Percentiles rank a stretch among this genome's conserved stretches.
Conservation (phyloP, 2,888 invertebrate species). For the Cataglyphis altisquamis region DNA sequence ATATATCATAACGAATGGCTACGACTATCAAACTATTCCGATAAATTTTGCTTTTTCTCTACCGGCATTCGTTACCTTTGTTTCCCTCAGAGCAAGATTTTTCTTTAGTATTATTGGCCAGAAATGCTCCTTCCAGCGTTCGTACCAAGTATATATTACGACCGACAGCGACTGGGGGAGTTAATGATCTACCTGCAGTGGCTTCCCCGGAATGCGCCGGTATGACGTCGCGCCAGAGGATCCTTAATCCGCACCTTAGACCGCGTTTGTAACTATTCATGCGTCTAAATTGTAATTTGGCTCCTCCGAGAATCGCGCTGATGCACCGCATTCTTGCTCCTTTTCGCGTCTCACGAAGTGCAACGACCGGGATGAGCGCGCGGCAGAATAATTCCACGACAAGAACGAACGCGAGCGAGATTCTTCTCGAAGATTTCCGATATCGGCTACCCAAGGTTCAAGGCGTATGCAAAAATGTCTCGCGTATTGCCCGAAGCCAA, state of each 20-base stretch:
- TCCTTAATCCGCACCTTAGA: constrained; percentile 58
- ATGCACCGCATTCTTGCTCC: constrained; percentile 42
- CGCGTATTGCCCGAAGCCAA: not conserved
- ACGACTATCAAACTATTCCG: constrained; percentile 64
- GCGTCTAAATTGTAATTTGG: constrained; percentile 68
- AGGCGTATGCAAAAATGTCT: constrained; percentile 28
- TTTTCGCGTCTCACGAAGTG: constrained; percentile 24
- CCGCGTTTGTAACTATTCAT: constrained; percentile 60
- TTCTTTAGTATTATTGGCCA: constrained; percentile 21
- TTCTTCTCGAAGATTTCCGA: constrained; percentile 37
- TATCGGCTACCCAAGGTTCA: constrained; percentile 31
- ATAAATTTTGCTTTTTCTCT: constrained; percentile 45
- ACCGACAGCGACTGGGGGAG: constrained; percentile 57
- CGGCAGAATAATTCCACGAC: constrained; percentile 37
- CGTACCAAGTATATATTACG: constrained; percentile 60
- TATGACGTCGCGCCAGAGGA: constrained; percentile 53
- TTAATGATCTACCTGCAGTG: constrained; percentile 70
- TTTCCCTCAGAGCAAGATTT: constrained; percentile 43
- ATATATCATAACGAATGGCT: constrained; percentile 64
- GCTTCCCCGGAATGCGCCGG: constrained; percentile 56
- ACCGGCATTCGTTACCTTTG: not conserved
- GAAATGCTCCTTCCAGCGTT: constrained; percentile 27
- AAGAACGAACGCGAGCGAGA: constrained; percentile 22
- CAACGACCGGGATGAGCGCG: constrained; percentile 36
- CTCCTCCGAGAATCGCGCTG: constrained; percentile 49